phyloP scores from a whole-genome alignment of 64 coral and sea anemone species.

The Montipora capricornis region DNA sequence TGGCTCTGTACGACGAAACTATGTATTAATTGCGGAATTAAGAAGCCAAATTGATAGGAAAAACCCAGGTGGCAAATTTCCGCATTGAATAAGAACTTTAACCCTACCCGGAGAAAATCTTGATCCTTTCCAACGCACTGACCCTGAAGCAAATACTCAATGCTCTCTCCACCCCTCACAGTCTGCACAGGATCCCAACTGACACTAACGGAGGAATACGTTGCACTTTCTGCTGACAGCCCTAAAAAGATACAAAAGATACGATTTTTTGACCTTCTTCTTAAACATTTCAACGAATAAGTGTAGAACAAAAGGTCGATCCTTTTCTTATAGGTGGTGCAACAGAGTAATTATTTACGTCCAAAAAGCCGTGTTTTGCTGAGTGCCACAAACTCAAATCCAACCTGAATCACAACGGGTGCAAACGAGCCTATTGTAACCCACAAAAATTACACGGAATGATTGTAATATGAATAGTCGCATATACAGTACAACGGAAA shows the following conservation, averaged over 20 bases:
- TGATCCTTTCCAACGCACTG: constrained; percentile 75
- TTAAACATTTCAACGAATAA: not conserved
- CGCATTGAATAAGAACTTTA: not conserved
- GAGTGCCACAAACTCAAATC: no score
- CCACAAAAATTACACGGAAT: no score
- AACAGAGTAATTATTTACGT: no score
- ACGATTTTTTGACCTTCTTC: not conserved
- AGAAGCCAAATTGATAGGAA: not conserved
- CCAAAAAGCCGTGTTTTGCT: no score
- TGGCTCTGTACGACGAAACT: no score
- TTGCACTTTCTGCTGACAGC: constrained; percentile 47
- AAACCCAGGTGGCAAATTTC: not conserved
- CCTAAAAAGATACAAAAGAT: constrained; percentile 21
- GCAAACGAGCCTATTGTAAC: no score
- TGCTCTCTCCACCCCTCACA: constrained; percentile 59
- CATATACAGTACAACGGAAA: no score
- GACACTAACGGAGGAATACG: constrained; percentile 46
- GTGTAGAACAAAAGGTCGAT: not conserved
- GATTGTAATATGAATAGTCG: no score
- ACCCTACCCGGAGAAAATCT: constrained; percentile 80
- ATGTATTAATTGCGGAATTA: no score
- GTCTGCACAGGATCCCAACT: constrained; percentile 76
- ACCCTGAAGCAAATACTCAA: constrained; percentile 87
- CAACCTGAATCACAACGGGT: no score
- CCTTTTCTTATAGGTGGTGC: no score